Percentiles rank a stretch among this genome's conserved stretches.
Evolutionary conservation across 2,888 invertebrate species (phyloP).

Genomic region (Ectemnius lituratus): DNA sequence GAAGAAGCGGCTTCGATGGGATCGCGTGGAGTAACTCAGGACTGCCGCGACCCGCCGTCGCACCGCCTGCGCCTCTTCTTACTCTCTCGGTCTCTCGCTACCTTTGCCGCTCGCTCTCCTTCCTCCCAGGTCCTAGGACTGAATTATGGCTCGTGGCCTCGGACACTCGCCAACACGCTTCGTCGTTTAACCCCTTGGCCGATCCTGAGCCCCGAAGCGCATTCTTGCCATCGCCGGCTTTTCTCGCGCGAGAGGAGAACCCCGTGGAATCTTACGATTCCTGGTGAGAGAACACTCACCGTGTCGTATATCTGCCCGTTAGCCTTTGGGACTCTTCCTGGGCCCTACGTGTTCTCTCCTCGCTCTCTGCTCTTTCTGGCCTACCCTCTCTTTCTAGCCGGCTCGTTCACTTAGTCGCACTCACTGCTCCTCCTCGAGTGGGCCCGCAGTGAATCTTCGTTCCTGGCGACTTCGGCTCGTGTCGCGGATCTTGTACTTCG

Average conservation of each 20-base stretch:
- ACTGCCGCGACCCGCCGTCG: constrained; percentile 38
- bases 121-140: constrained; percentile 61
- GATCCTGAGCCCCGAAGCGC: constrained; percentile 64
- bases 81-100: constrained; percentile 25
- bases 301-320: constrained; percentile 28
- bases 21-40: constrained; percentile 70
- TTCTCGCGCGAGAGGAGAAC: constrained; percentile 48
- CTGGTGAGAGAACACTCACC: constrained; percentile 42
- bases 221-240: constrained; percentile 67
- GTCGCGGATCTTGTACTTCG: constrained; percentile 18
- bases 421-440: background rate
- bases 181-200: constrained; percentile 75
- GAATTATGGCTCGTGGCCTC: constrained; percentile 71
- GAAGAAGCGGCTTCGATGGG: constrained; percentile 65
- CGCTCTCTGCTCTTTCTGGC: background rate
- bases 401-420: background rate
- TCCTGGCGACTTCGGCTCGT: background rate
- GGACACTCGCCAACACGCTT: constrained; percentile 75
- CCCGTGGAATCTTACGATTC: constrained; percentile 57
- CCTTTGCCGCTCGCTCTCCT: constrained; percentile 48
- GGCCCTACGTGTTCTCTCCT: constrained; percentile 13
- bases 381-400: background rate
- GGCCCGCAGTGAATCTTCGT: constrained; percentile 3
- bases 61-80: constrained; percentile 49
- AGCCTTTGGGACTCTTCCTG: constrained; percentile 5